Evolutionary conservation across 1,140 invertebrate species (phyloP).

Genomic region (Anthonomus grandis): DNA sequence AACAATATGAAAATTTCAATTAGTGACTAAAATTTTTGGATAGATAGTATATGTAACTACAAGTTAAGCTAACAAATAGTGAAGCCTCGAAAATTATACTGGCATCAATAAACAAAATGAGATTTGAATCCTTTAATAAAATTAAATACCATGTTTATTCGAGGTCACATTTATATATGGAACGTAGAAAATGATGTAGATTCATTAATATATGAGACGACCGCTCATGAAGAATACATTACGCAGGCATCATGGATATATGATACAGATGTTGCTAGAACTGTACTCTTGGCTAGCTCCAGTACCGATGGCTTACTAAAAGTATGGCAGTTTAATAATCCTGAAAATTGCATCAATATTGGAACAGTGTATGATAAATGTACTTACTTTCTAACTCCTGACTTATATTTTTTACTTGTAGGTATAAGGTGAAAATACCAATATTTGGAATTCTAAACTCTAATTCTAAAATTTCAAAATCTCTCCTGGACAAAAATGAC

Average conservation of each 20-base stretch:
- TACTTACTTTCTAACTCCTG: neutral
- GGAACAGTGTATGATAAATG: conserved; percentile 33
- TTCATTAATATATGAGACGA: conserved; percentile 31
- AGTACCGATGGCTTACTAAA: conserved; percentile 41
- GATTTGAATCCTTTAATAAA: neutral
- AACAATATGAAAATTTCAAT: too few relatives aligned
- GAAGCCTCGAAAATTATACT: neutral
- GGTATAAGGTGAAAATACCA: conserved; percentile 39
- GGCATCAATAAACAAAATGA: neutral
- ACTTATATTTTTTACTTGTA: conserved; percentile 27
- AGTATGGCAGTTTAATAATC: conserved; percentile 39
- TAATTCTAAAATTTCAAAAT: conserved; percentile 21
- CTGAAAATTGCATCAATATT: conserved; percentile 23
- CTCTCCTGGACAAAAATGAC: conserved; percentile 31
- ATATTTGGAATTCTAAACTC: conserved; percentile 29
- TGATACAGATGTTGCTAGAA: conserved; percentile 36
- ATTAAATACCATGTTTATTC: neutral
- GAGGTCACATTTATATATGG: conserved; percentile 42
- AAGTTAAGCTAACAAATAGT: too few relatives aligned
- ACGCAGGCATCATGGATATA: conserved; percentile 41
- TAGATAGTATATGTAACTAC: too few relatives aligned
- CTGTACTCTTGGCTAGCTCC: conserved; percentile 36
- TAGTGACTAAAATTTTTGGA: too few relatives aligned
- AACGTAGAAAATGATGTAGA: conserved; percentile 42
- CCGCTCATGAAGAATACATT: conserved; percentile 37